A percentile compares a stretch with the other conserved stretches of the same genome.
Conservation (phyloP, 1,140 invertebrate species). For the Hypothenemus hampei region DNA sequence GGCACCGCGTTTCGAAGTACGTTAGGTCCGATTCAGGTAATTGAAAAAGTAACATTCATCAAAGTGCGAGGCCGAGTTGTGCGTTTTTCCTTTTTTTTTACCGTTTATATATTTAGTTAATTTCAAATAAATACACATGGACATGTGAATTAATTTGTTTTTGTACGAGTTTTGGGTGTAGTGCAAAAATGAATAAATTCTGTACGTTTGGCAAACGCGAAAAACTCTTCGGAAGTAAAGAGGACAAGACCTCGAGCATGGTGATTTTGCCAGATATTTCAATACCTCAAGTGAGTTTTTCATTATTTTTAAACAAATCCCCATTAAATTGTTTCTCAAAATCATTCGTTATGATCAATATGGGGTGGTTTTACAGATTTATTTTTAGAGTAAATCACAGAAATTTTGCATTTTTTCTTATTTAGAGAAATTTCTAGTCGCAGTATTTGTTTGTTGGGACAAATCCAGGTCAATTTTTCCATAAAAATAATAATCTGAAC, state of each 20-base stretch:
- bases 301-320: neutral
- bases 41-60: neutral
- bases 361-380: too few relatives aligned
- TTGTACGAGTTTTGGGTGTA: neutral
- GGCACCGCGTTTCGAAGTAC: neutral
- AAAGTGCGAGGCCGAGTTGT: neutral
- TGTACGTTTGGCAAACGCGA: constrained; percentile 31
- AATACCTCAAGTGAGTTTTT: constrained; percentile 36
- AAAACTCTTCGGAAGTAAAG: constrained; percentile 16
- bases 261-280: constrained; percentile 38
- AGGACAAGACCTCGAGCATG: constrained; percentile 25
- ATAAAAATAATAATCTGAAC: too few relatives aligned
- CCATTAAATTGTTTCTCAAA: too few relatives aligned
- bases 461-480: too few relatives aligned
- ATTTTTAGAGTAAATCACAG: too few relatives aligned
- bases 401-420: too few relatives aligned
- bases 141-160: neutral
- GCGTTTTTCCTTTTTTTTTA: too few relatives aligned
- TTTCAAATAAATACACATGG: neutral
- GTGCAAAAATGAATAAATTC: constrained; percentile 31
- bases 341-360: too few relatives aligned
- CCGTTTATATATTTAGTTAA: too few relatives aligned
- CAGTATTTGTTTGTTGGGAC: too few relatives aligned
- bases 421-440: too few relatives aligned
- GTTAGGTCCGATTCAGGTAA: neutral